Base-by-base conservation (phyloP, 2,797 vertebrate species). In the Tympanoctomys barrerae region DNA sequence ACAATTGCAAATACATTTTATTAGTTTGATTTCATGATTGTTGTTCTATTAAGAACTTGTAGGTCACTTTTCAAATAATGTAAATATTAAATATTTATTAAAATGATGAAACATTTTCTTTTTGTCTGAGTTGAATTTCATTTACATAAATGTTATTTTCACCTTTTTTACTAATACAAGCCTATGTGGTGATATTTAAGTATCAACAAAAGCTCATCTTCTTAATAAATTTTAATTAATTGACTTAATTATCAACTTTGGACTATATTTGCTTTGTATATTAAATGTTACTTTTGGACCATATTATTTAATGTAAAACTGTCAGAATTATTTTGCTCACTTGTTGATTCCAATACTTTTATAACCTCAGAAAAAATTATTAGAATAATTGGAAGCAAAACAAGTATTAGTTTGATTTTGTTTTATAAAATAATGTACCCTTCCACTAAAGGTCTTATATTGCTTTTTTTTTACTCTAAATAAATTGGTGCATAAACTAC, bases 101-200 rank as follows among this genome's bases (percentile, higher is more conserved):
- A 97, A 96, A 94, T 83, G 70, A 91, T 94, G 96, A 95, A 98
- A 96, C 61, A 93, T 46, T 97, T 93, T 97, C 10, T 94, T 98
- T 97, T 93, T 97, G 97, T 97, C 94, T 94, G 77, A 97, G 33
- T 93, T 95, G 96, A 97, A 78, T 93, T 97, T 96, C 95, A 93
- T 97, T 96, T 97, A 97, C 90, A 54, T 96, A 66, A 90, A 84
- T 96, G 85, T 75, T n/a, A 91, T 89, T 95, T 91, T 18, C 3
- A 92, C 42, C 16, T 88, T 85, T 79, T 42, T 83, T 46, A 71
- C 18, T 88, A 80, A 70, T 84, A 94, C 16, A 96, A 91, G 66
- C 9, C 46, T 22, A 90, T 64, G 18, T 80, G 66, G 54, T 73
- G 80, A 84, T 77, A 92, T 94, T 87, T 94, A 96, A 96, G 93